Evolutionary conservation across 2,113 vertebrate genomes (phyloP).

Genomic region (Eira barbara): DNA sequence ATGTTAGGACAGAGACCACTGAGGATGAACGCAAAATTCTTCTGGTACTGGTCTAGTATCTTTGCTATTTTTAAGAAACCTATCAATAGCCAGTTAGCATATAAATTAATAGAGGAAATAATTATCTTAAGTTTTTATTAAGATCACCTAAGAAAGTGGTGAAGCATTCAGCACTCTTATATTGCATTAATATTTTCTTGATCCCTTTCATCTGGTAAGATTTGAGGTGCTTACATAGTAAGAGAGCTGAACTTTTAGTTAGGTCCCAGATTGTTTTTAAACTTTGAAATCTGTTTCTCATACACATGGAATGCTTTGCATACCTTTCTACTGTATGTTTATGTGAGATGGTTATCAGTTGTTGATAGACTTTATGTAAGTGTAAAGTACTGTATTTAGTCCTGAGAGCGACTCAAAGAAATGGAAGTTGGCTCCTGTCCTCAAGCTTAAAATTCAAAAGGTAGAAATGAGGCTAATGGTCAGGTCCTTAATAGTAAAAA

Average conservation of each 20-base stretch:
- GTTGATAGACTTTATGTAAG: background rate
- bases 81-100: background rate
- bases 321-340: background rate
- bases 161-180: background rate
- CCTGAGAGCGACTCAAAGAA: background rate
- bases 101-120: constrained; percentile 9
- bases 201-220: background rate
- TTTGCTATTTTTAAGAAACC: background rate
- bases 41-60: constrained; percentile 83
- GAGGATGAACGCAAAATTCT: constrained; percentile 98
- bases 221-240: background rate
- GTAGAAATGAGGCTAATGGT: background rate
- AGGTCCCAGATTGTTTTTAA: constrained; percentile 4
- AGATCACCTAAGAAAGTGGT: background rate
- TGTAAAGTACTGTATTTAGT: background rate
- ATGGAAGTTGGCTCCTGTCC: background rate
- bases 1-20: constrained; percentile 89
- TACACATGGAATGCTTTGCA: background rate
- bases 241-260: constrained; percentile 28
- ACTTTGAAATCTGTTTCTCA: background rate
- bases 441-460: constrained; percentile 1
- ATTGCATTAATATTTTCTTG: constrained; percentile 34
- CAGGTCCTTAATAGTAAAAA: constrained; percentile 17
- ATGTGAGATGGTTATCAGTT: constrained; percentile 17
- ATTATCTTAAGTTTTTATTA: constrained; percentile 41